Evolutionary conservation across 2,113 vertebrate species (phyloP).

Genomic region (Hydropotes inermis): DNA sequence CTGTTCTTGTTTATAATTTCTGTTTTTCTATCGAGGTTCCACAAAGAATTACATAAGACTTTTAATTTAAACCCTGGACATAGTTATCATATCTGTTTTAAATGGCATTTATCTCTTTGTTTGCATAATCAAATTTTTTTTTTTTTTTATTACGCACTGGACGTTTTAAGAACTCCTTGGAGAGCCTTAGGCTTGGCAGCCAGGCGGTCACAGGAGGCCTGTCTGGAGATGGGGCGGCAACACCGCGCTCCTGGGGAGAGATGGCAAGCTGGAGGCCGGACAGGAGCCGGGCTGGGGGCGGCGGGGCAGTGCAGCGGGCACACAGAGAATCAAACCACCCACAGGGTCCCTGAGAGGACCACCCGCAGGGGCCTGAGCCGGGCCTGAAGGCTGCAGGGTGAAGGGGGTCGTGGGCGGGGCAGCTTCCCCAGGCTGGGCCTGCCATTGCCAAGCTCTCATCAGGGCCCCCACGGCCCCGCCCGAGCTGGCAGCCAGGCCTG

Average conservation of each 20-base stretch:
- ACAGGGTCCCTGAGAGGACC: background rate
- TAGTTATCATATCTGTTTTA: background rate
- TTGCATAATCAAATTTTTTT: background rate
- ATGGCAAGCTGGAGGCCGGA: background rate
- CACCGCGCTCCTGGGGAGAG: rapidly evolving
- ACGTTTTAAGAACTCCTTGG: too few relatives aligned
- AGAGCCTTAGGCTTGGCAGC: background rate
- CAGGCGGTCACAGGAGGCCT: background rate
- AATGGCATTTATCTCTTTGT: background rate
- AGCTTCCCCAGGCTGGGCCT: background rate
- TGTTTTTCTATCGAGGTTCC: background rate
- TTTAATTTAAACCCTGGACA: background rate
- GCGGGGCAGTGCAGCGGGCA: rapidly evolving
- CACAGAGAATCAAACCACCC: rapidly evolving
- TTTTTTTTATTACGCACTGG: background rate
- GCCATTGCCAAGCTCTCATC: rapidly evolving
- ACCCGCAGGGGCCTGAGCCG: rapidly evolving
- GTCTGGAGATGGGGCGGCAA: background rate
- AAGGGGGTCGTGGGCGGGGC: background rate
- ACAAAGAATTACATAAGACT: background rate
- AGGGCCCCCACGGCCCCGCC: rapidly evolving
- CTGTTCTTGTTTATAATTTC: background rate
- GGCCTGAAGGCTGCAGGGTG: background rate
- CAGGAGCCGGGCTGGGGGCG: background rate
- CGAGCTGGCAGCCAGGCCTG: rapidly evolving